Percentiles rank a stretch among this genome's conserved stretches.
These are phyloP conservation scores for Lomographa bimaculata DNA, from an alignment of 2,888 invertebrate genomes.

Conservation along the genomic window DNA sequence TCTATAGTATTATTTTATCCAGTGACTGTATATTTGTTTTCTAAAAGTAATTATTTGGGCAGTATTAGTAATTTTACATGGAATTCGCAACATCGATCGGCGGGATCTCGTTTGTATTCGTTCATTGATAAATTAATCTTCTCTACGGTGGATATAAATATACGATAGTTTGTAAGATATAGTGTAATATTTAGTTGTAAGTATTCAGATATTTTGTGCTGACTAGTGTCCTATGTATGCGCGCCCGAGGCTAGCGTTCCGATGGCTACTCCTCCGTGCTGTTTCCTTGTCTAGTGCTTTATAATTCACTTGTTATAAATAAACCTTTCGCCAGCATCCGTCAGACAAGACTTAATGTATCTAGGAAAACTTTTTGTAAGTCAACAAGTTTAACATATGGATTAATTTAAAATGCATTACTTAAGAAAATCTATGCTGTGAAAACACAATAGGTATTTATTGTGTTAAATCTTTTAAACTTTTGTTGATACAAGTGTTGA, in stretches of 20 bases:
- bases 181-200: constrained; percentile 64
- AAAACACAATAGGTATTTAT: background rate
- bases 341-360: no score
- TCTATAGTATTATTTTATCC: constrained; percentile 59
- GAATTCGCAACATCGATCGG: constrained; percentile 55
- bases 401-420: no score
- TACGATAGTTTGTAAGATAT: constrained; percentile 75
- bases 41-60: constrained; percentile 66
- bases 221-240: constrained; percentile 48
- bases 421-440: no score
- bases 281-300: no score
- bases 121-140: constrained; percentile 61
- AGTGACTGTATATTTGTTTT: constrained; percentile 47
- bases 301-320: no score
- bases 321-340: no score
- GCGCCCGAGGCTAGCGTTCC: constrained; percentile 37
- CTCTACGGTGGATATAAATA: constrained; percentile 77
- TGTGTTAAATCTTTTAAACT: background rate
- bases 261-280: constrained; percentile 16
- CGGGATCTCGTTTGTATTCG: constrained; percentile 70
- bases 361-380: no score
- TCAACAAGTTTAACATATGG: no score
- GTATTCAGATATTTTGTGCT: constrained; percentile 74
- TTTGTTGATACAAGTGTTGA: background rate
- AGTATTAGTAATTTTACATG: constrained; percentile 69